Conservation (phyloP, 2,113 vertebrate species). For the Plestiodon gilberti region DNA sequence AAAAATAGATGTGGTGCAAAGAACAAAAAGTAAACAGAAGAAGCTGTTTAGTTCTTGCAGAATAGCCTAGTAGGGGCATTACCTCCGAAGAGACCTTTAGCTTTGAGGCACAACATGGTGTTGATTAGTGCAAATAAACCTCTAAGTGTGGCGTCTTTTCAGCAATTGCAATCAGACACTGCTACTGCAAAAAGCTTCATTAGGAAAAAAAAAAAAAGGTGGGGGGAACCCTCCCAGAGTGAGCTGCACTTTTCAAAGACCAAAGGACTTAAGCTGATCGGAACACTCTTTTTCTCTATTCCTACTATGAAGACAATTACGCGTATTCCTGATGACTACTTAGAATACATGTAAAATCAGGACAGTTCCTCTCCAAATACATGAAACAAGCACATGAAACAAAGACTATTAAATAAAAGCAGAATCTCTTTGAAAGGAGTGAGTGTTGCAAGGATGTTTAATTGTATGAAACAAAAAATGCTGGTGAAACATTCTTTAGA, state of each 20-base stretch:
- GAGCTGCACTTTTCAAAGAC: slow-evolving; percentile 45
- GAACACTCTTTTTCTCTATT: slow-evolving; percentile 19
- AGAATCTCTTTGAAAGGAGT: slow-evolving; percentile 11
- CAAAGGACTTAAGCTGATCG: slow-evolving; percentile 46
- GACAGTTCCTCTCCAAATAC: slow-evolving; percentile 28
- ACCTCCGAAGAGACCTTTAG: slow-evolving; percentile 57
- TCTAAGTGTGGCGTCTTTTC: slow-evolving; percentile 66
- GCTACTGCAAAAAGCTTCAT: slow-evolving; percentile 70
- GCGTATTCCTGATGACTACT: neutral
- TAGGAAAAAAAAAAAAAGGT: slow-evolving; percentile 53
- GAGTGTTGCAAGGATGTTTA: neutral
- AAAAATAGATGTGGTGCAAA: slow-evolving; percentile 30
- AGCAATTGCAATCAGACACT: slow-evolving; percentile 74
- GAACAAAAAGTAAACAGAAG: slow-evolving; percentile 57
- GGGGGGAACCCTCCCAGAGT: slow-evolving; percentile 13
- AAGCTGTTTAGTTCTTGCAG: slow-evolving; percentile 42
- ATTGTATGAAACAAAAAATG: neutral
- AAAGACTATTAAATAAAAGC: slow-evolving; percentile 33
- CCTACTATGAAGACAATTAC: slow-evolving; percentile 37
- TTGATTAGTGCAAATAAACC: slow-evolving; percentile 76
- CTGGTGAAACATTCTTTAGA: neutral
- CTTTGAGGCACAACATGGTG: slow-evolving; percentile 77
- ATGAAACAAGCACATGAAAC: slow-evolving; percentile 25
- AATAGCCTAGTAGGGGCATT: slow-evolving; percentile 59
- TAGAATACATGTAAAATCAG: slow-evolving; percentile 46